These are phyloP conservation scores for Tinea semifulvella DNA, from an alignment of 2,888 invertebrate genomes.

Conservation along the genomic window DNA sequence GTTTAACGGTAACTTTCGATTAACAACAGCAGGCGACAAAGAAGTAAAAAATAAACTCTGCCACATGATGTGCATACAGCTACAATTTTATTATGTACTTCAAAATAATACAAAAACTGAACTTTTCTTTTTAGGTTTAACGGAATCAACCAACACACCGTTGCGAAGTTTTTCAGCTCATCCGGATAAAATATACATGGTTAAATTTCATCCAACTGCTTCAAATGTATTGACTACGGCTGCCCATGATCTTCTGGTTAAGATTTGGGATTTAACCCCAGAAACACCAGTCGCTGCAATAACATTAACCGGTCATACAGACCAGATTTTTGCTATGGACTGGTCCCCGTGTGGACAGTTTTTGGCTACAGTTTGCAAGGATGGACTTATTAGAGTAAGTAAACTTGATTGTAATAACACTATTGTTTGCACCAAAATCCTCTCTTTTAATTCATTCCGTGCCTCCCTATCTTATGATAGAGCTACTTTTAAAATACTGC, in stretches of 20 bases:
- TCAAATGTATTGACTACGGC: constrained; percentile 86
- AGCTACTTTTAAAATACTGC: too few species aligned
- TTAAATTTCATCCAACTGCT: constrained; percentile 91
- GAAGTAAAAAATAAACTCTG: too few species aligned
- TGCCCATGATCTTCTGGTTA: constrained; percentile 89
- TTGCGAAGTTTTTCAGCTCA: constrained; percentile 75
- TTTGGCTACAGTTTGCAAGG: constrained; percentile 90
- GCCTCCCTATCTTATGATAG: too few species aligned
- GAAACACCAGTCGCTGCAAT: constrained; percentile 47
- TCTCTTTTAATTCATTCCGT: too few species aligned
- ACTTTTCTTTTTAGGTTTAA: constrained; percentile 47
- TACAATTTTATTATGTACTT: too few species aligned
- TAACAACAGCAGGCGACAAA: too few species aligned
- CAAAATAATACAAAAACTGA: not conserved
- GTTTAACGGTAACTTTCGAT: too few species aligned
- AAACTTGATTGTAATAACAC: too few species aligned
- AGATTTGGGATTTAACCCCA: constrained; percentile 82
- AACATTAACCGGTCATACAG: constrained; percentile 78
- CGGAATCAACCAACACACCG: constrained; percentile 83
- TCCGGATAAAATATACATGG: constrained; percentile 86
- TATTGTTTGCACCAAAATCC: too few species aligned
- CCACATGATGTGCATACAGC: too few species aligned
- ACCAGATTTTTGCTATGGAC: constrained; percentile 90
- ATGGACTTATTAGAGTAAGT: constrained; percentile 76
- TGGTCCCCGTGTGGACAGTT: constrained; percentile 93